These are phyloP conservation scores for Rhinoderma darwinii DNA, from an alignment of 2,113 vertebrate genomes.

Conservation along the genomic window DNA sequence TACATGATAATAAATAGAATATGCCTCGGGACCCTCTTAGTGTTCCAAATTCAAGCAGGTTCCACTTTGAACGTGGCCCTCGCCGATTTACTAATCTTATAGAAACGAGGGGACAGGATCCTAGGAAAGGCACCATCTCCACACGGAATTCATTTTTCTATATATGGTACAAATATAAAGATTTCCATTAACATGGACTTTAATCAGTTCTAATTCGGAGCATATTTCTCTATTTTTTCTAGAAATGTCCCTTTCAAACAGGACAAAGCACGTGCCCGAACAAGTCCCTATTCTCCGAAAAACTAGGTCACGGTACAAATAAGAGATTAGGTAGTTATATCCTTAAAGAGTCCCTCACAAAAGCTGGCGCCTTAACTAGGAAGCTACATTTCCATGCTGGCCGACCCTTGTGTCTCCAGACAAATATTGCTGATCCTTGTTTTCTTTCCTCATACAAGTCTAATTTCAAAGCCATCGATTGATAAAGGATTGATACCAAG, in stretches of 20 bases:
- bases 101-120: too few species aligned
- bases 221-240: not conserved
- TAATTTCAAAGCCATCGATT: not conserved
- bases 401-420: not conserved
- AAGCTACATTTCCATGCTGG: slow-evolving; percentile 1
- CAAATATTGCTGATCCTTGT: slow-evolving; percentile 12
- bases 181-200: not conserved
- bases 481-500: slow-evolving; percentile 10
- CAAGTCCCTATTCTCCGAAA: not conserved
- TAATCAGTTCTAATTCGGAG: not conserved
- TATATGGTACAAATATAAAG: too few species aligned
- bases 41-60: too few species aligned
- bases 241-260: not conserved
- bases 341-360: not conserved
- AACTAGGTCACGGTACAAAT: slow-evolving; percentile 3
- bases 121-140: too few species aligned
- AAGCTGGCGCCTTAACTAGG: not conserved
- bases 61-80: too few species aligned
- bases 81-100: too few species aligned
- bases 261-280: not conserved
- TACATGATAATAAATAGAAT: too few species aligned
- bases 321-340: not conserved
- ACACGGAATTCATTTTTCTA: too few species aligned
- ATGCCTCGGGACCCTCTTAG: too few species aligned
- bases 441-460: not conserved